A percentile compares a stretch with the other conserved stretches of the same genome.
phyloP scores from a whole-genome alignment of 2,113 vertebrate genomes.

The Hipposideros armiger region DNA sequence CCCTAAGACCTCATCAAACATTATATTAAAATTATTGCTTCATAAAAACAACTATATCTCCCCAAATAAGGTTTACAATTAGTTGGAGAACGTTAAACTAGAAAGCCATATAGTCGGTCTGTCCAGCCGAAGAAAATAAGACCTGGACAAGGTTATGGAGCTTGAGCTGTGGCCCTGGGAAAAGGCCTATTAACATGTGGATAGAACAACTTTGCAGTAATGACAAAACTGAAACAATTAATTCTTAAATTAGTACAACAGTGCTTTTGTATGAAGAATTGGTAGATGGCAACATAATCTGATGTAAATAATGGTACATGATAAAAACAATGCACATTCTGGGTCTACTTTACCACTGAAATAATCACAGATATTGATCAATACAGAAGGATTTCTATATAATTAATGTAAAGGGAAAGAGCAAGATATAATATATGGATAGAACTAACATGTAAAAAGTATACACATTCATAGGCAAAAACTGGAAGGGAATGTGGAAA shows the following conservation, averaged over 20 bases:
- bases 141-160: not conserved
- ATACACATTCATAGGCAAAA: not conserved
- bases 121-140: constrained; percentile 31
- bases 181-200: not conserved
- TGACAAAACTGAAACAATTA: not conserved
- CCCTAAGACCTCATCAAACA: not conserved
- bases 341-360: constrained; percentile 9
- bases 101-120: not conserved
- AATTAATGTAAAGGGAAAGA: constrained; percentile 4
- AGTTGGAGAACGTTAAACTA: constrained; percentile 11
- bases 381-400: not conserved
- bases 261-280: not conserved
- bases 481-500: not conserved
- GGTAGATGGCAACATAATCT: not conserved
- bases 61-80: not conserved
- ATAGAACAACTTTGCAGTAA: not conserved
- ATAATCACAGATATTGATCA: not conserved
- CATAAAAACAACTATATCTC: not conserved
- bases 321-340: constrained; percentile 47
- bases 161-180: not conserved
- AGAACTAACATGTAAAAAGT: not conserved
- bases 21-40: not conserved
- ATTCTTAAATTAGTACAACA: not conserved
- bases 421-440: not conserved
- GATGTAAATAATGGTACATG: constrained; percentile 6